These are phyloP conservation scores for Corythaeola cristata DNA, from an alignment of 2,113 vertebrate genomes.

Conservation along the genomic window DNA sequence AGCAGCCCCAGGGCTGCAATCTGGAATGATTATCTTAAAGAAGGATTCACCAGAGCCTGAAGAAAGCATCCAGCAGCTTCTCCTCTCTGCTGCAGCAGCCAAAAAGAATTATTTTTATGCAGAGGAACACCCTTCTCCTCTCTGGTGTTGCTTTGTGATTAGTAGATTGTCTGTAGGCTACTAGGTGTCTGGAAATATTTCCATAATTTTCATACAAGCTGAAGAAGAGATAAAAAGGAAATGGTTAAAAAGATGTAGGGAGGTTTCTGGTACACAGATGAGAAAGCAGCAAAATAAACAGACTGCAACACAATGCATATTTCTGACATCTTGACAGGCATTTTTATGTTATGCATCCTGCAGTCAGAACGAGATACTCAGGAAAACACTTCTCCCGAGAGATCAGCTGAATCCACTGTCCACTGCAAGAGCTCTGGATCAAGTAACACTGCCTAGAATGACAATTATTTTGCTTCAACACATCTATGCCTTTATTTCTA, in stretches of 20 bases:
- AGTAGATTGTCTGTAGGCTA: not conserved
- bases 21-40: not conserved
- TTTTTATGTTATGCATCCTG: not conserved
- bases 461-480: not conserved
- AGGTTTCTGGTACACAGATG: not conserved
- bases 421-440: not conserved
- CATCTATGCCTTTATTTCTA: not conserved
- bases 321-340: not conserved
- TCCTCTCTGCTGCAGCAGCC: not conserved
- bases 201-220: not conserved
- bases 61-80: not conserved
- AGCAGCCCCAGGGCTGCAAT: not conserved
- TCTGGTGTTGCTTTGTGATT: not conserved
- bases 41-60: not conserved
- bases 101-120: not conserved
- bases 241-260: not conserved
- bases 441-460: not conserved
- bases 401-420: not conserved
- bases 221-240: not conserved
- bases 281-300: not conserved
- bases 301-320: not conserved
- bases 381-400: not conserved
- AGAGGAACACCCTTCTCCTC: not conserved
- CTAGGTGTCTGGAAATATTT: not conserved
- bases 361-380: not conserved